Evolutionary conservation across 2,888 invertebrate species (phyloP).

Genomic region (Electrophaes corylata): DNA sequence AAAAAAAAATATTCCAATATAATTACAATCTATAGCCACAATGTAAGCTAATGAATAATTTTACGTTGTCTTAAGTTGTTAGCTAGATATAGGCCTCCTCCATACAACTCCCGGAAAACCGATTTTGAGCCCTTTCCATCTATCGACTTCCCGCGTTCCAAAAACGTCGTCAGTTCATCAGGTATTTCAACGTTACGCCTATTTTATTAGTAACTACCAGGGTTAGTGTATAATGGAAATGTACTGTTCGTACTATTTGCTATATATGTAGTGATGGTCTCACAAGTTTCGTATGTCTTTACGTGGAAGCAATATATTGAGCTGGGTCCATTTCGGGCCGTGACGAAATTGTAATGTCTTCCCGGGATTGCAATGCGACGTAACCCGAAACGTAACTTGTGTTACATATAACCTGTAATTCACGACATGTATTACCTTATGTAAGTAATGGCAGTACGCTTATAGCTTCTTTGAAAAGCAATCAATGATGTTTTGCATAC

Average conservation of each 20-base stretch:
- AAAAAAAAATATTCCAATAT: too few species aligned
- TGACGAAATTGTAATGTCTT: slow-evolving; percentile 73
- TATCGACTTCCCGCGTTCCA: too few species aligned
- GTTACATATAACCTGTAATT: slow-evolving; percentile 58
- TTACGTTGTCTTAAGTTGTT: too few species aligned
- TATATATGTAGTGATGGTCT: slow-evolving; percentile 30
- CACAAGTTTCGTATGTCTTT: slow-evolving; percentile 64
- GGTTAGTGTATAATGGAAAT: not conserved
- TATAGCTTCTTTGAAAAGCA: slow-evolving; percentile 31
- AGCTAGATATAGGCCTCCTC: too few species aligned
- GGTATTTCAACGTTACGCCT: too few species aligned
- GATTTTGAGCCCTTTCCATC: too few species aligned
- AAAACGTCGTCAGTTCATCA: too few species aligned
- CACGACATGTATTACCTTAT: slow-evolving; percentile 47
- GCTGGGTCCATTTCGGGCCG: slow-evolving; percentile 47
- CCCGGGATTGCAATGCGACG: slow-evolving; percentile 66
- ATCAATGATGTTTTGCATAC: slow-evolving; percentile 3
- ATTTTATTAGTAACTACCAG: not conserved
- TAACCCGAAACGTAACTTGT: slow-evolving; percentile 66
- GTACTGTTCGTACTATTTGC: not conserved
- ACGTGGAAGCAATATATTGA: slow-evolving; percentile 62
- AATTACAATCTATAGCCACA: too few species aligned
- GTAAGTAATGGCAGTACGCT: slow-evolving; percentile 45
- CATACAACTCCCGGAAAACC: too few species aligned
- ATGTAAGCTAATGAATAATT: too few species aligned